Evolutionary conservation across 2,113 vertebrate species (phyloP).

Genomic region (Myrmecophaga tridactyla): DNA sequence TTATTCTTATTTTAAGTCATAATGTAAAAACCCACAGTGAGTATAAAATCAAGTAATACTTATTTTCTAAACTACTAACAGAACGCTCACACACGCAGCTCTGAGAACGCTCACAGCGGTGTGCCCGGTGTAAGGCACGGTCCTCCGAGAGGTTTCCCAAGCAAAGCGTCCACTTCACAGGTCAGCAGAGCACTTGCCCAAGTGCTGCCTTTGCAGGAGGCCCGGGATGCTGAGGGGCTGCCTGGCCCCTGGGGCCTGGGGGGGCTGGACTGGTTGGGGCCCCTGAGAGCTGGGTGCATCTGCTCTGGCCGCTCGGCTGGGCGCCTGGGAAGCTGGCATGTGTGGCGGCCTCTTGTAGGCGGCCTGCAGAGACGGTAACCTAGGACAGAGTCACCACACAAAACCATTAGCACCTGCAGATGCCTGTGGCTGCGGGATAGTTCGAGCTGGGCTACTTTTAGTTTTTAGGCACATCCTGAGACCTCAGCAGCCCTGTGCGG

Average conservation of each 20-base stretch:
- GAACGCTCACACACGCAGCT: not conserved
- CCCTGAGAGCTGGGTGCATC: conserved; percentile 50
- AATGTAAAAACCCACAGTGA: not conserved
- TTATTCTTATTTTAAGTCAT: not conserved
- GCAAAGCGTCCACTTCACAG: not conserved
- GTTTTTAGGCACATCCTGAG: not conserved
- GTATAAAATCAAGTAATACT: not conserved
- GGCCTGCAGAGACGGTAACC: conserved; percentile 72
- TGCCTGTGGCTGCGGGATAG: fast-evolving
- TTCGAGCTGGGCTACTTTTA: fast-evolving
- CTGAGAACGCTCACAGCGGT: fast-evolving
- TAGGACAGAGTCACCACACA: conserved; percentile 51
- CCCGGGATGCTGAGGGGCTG: conserved; percentile 79
- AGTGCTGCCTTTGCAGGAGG: conserved; percentile 78
- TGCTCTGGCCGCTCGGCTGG: conserved; percentile 1
- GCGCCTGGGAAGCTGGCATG: conserved; percentile 37
- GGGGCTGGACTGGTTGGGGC: conserved; percentile 42
- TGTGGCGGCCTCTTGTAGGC: conserved; percentile 46
- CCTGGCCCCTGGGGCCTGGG: conserved; percentile 48
- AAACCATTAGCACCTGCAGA: not conserved
- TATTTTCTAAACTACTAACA: fast-evolving
- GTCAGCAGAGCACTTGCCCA: conserved; percentile 70
- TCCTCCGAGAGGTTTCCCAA: too few species aligned
- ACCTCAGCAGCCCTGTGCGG: too few species aligned
- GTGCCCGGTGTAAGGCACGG: fast-evolving